Evolutionary conservation across 2,888 invertebrate species (phyloP).

Genomic region (Drosophila borealis): DNA sequence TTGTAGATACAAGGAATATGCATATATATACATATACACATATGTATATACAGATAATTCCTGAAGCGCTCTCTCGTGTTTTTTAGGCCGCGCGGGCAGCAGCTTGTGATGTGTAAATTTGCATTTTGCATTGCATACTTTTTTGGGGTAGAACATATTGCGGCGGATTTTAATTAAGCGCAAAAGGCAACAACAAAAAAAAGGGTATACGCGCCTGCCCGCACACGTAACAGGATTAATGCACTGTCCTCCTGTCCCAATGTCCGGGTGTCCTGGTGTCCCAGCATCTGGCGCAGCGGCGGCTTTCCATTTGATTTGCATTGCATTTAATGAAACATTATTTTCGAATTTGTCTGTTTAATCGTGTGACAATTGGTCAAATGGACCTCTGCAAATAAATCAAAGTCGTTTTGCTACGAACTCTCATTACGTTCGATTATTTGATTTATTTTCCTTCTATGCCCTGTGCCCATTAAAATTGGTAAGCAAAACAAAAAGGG

Average conservation of each 20-base stretch:
- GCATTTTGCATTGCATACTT: slow-evolving; percentile 67
- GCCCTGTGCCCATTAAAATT: neutral
- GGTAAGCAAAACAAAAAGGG: neutral
- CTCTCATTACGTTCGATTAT: slow-evolving; percentile 21
- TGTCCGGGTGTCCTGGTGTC: slow-evolving; percentile 31
- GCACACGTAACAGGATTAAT: slow-evolving; percentile 75
- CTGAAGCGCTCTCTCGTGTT: slow-evolving; percentile 2
- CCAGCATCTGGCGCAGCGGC: slow-evolving; percentile 60
- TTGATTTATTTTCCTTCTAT: slow-evolving; percentile 29
- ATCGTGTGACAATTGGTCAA: slow-evolving; percentile 81
- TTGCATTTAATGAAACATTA: slow-evolving; percentile 81
- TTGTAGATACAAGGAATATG: neutral
- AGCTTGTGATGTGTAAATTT: slow-evolving; percentile 75
- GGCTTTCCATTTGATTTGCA: slow-evolving; percentile 78
- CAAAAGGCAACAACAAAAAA: slow-evolving; percentile 58
- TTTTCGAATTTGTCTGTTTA: slow-evolving; percentile 81
- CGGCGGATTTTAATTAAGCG: slow-evolving; percentile 79
- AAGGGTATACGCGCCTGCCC: slow-evolving; percentile 25
- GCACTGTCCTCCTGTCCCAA: slow-evolving; percentile 44
- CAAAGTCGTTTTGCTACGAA: slow-evolving; percentile 55
- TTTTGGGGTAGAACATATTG: slow-evolving; percentile 69
- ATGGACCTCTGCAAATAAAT: slow-evolving; percentile 61
- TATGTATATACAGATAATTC: slow-evolving; percentile 13
- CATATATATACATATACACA: neutral
- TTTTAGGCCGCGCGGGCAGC: slow-evolving; percentile 46